phyloP scores from a whole-genome alignment of 2,888 invertebrate genomes.

The Scaptomyza tumidula region DNA sequence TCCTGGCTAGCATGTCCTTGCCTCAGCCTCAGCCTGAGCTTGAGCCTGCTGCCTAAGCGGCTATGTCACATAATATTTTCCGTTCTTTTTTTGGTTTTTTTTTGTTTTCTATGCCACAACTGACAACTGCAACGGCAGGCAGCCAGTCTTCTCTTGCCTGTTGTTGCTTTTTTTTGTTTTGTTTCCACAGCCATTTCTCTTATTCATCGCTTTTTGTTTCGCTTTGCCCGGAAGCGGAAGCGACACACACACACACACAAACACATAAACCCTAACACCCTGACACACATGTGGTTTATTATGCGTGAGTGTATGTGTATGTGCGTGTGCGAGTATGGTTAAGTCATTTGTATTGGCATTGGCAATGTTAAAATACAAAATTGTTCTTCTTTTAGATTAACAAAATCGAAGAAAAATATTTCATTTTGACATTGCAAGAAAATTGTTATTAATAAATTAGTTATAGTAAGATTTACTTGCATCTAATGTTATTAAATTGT shows the following conservation, averaged over 20 bases:
- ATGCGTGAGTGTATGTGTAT: neutral
- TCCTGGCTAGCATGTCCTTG: slow-evolving; percentile 44
- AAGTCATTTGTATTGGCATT: slow-evolving; percentile 38
- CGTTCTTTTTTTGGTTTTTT: slow-evolving; percentile 36
- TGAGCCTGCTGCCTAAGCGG: slow-evolving; percentile 37
- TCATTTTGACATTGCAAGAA: neutral
- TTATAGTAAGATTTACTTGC: no score
- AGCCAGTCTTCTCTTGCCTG: slow-evolving; percentile 35
- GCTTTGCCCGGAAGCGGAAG: slow-evolving; percentile 61
- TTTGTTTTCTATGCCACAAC: slow-evolving; percentile 14
- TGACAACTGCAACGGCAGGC: slow-evolving; percentile 44
- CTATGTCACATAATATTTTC: slow-evolving; percentile 69
- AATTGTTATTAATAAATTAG: neutral
- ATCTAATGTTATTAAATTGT: no score
- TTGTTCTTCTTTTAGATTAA: slow-evolving; percentile 24
- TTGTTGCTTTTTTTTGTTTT: slow-evolving; percentile 38
- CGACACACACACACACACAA: slow-evolving; percentile 33
- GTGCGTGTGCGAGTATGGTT: slow-evolving; percentile 14
- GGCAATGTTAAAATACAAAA: slow-evolving; percentile 5
- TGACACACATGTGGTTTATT: no score
- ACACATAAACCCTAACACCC: slow-evolving; percentile 1
- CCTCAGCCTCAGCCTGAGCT: slow-evolving; percentile 27
- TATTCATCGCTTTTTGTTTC: slow-evolving; percentile 2
- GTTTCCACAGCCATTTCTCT: slow-evolving; percentile 31
- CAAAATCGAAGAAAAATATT: neutral